A percentile compares a stretch with the other conserved stretches of the same genome.
phyloP scores from a whole-genome alignment of 2,797 vertebrate species.

The Hipposideros larvatus region DNA sequence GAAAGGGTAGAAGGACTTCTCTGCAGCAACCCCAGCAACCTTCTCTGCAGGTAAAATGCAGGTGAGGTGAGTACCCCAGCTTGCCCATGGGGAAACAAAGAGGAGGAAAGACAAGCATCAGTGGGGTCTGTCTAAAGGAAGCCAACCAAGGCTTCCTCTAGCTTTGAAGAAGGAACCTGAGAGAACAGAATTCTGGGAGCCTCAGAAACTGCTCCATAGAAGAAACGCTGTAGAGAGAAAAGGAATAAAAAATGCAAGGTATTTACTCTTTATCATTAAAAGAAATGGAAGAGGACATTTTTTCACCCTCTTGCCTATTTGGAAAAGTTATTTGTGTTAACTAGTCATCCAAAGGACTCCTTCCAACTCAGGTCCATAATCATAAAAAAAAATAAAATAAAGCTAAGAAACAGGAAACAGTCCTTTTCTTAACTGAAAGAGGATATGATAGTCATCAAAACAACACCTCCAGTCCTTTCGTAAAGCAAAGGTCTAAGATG shows the following conservation, averaged over 20 bases:
- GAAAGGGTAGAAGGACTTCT: slow-evolving; percentile 31
- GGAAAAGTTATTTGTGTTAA: slow-evolving; percentile 44
- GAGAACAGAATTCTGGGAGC: not conserved
- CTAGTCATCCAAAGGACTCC: not conserved
- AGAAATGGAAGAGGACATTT: not conserved
- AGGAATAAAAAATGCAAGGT: not conserved
- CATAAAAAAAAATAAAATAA: not conserved
- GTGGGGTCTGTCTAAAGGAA: not conserved
- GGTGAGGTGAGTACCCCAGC: not conserved
- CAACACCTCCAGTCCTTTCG: not conserved
- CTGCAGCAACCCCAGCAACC: not conserved
- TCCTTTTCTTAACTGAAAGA: not conserved
- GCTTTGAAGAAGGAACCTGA: not conserved
- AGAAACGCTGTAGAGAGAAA: not conserved
- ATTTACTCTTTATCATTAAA: not conserved
- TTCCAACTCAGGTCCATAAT: not conserved
- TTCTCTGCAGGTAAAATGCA: not conserved
- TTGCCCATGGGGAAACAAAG: not conserved
- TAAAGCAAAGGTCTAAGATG: slow-evolving; percentile 28
- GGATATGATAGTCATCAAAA: not conserved
- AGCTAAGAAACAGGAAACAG: not conserved
- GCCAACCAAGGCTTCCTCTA: not conserved
- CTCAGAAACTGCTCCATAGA: not conserved
- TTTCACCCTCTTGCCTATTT: not conserved
- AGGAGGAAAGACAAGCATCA: not conserved